A percentile compares a stretch with the other conserved stretches of the same genome.
Conservation (phyloP, 2,113 vertebrate species). For the Pleuronectes platessa region DNA sequence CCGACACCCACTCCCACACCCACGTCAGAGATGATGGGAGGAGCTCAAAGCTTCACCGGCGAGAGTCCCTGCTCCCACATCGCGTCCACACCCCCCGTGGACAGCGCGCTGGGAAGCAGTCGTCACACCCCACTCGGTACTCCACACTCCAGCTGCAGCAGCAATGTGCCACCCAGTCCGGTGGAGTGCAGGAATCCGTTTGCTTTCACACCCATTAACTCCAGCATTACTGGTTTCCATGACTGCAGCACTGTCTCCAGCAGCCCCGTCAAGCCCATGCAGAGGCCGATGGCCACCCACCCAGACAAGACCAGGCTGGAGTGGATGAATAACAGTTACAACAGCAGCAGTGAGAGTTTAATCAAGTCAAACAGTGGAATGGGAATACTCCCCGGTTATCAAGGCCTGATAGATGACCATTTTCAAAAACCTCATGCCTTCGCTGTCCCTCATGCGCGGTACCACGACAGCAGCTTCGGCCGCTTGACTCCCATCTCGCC, state of each 20-base stretch:
- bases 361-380: slow-evolving; percentile 84
- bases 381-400: slow-evolving; percentile 92
- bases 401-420: slow-evolving; percentile 94
- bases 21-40: slow-evolving; percentile 91
- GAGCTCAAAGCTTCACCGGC: slow-evolving; percentile 85
- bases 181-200: slow-evolving; percentile 98
- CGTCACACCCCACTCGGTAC: slow-evolving; percentile 94
- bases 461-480: slow-evolving; percentile 91
- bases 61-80: slow-evolving; percentile 93
- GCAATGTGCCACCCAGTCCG: slow-evolving; percentile 94
- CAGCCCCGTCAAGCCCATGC: slow-evolving; percentile 98
- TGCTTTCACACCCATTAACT: slow-evolving; percentile 97
- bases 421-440: slow-evolving; percentile 98
- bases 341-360: slow-evolving; percentile 73
- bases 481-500: slow-evolving; percentile 96
- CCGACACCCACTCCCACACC: slow-evolving; percentile 90
- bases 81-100: slow-evolving; percentile 91
- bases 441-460: slow-evolving; percentile 90
- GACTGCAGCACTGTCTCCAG: slow-evolving; percentile 93
- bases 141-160: slow-evolving; percentile 96
- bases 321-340: slow-evolving; percentile 97
- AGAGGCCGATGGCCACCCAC: slow-evolving; percentile 96
- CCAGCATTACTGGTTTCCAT: slow-evolving; percentile 90
- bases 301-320: slow-evolving; percentile 97
- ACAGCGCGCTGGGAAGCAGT: slow-evolving; percentile 93